phyloP scores from a whole-genome alignment of 2,113 vertebrate species.

The Tragelaphus imberbis region DNA sequence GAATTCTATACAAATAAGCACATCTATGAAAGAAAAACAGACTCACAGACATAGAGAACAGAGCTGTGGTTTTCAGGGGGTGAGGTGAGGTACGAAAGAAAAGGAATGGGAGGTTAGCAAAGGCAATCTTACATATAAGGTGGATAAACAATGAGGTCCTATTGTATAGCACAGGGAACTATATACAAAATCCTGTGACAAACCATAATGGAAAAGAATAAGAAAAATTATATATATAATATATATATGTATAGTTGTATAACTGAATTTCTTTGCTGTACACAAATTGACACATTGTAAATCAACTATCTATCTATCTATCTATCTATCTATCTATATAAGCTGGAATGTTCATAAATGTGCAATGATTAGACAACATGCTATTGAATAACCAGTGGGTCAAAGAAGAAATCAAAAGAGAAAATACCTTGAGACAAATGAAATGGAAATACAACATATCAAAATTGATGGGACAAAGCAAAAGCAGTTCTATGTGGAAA shows the following conservation, averaged over 20 bases:
- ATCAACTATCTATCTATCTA: neutral
- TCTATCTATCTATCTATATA: neutral
- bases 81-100: neutral
- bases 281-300: neutral
- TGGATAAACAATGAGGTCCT: neutral
- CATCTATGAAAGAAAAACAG: neutral
- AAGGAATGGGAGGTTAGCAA: neutral
- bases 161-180: neutral
- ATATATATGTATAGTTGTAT: neutral
- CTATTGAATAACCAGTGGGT: neutral
- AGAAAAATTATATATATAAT: neutral
- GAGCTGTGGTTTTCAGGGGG: neutral
- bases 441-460: neutral
- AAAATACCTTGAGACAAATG: neutral
- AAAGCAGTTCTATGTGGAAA: neutral
- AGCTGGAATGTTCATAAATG: neutral
- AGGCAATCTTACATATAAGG: neutral
- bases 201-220: neutral
- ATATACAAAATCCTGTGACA: neutral
- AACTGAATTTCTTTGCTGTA: neutral
- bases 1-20: neutral
- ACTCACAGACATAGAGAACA: neutral
- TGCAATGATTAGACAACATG: neutral
- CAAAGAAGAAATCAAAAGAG: neutral
- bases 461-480: neutral